These are phyloP conservation scores for Chlorops oryzae DNA, from an alignment of 1,140 invertebrate genomes.

Conservation along the genomic window DNA sequence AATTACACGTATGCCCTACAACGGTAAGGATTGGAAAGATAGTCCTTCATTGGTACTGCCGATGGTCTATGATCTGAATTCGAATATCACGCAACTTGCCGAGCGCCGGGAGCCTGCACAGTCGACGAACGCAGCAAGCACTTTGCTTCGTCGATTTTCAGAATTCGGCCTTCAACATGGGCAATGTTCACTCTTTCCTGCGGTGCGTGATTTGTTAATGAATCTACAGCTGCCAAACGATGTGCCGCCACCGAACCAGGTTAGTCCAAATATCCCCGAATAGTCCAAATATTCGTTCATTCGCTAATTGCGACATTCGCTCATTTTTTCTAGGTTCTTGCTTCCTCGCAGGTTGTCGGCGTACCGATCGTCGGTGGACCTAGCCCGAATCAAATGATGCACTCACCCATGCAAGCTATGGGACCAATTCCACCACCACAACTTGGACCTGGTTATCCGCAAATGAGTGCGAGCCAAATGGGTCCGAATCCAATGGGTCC, in stretches of 20 bases:
- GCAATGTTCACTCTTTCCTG: constrained; percentile 83
- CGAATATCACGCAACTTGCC: constrained; percentile 79
- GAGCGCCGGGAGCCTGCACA: constrained; percentile 66
- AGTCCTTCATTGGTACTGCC: constrained; percentile 77
- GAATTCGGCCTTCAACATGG: constrained; percentile 57
- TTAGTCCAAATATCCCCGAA: constrained; percentile 13
- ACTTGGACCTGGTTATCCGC: constrained; percentile 22
- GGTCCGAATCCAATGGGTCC: constrained; percentile 34
- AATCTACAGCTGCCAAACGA: constrained; percentile 72
- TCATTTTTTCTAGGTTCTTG: constrained; percentile 2
- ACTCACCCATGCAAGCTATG: constrained; percentile 48
- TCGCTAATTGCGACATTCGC: constrained; percentile 1
- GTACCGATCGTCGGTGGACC: constrained; percentile 45
- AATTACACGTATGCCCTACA: constrained; percentile 65
- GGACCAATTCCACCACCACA: constrained; percentile 15
- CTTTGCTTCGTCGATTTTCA: constrained; percentile 61
- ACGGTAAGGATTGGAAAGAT: constrained; percentile 59
- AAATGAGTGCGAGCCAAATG: constrained; percentile 33
- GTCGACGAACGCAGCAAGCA: constrained; percentile 58
- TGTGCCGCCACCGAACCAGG: constrained; percentile 48
- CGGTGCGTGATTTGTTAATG: constrained; percentile 75
- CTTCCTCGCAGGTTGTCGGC: constrained; percentile 28
- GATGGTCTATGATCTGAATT: constrained; percentile 78
- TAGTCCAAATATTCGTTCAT: constrained; percentile 6
- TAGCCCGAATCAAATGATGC: constrained; percentile 55